These are phyloP conservation scores for Meloidogyne hapla DNA, from an alignment of 1,140 invertebrate species.

Conservation along the genomic window DNA sequence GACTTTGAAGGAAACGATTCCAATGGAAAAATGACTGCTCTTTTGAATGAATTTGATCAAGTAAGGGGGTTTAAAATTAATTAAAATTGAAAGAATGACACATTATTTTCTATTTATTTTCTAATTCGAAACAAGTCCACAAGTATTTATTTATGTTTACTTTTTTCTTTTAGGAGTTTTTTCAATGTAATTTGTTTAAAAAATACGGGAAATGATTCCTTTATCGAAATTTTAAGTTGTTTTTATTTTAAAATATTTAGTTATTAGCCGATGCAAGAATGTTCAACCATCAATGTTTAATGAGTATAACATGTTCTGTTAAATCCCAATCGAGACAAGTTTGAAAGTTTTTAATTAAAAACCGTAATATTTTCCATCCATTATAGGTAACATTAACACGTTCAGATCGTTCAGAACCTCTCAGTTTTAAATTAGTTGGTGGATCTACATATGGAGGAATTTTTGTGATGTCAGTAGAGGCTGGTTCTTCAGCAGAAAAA, in stretches of 20 bases:
- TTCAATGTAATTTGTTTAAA: not conserved
- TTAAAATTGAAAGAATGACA: too few relatives aligned
- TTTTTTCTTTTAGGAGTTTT: constrained; percentile 24
- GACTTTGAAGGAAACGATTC: constrained; percentile 81
- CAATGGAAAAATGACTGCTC: constrained; percentile 91
- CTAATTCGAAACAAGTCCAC: too few relatives aligned
- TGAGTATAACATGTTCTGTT: constrained; percentile 93
- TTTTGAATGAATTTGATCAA: constrained; percentile 85
- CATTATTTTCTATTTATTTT: too few relatives aligned
- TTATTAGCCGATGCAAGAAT: constrained; percentile 79
- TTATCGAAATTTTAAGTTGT: too few relatives aligned
- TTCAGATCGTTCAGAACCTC: constrained; percentile 19
- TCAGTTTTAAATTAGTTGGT: constrained; percentile 69
- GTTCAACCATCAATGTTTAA: constrained; percentile 75
- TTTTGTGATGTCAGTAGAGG: constrained; percentile 89
- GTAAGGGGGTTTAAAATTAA: too few relatives aligned
- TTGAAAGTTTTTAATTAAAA: constrained; percentile 66
- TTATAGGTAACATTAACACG: constrained; percentile 19
- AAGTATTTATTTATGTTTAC: not conserved
- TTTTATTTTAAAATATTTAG: constrained; percentile 66
- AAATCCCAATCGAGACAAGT: constrained; percentile 88
- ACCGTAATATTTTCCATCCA: not conserved
- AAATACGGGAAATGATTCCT: not conserved
- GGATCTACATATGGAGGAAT: constrained; percentile 74
- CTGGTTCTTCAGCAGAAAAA: constrained; percentile 86